Percentiles rank a stretch among this genome's conserved stretches.
phyloP scores from a whole-genome alignment of 2,113 vertebrate genomes.

The Stegastes partitus region DNA sequence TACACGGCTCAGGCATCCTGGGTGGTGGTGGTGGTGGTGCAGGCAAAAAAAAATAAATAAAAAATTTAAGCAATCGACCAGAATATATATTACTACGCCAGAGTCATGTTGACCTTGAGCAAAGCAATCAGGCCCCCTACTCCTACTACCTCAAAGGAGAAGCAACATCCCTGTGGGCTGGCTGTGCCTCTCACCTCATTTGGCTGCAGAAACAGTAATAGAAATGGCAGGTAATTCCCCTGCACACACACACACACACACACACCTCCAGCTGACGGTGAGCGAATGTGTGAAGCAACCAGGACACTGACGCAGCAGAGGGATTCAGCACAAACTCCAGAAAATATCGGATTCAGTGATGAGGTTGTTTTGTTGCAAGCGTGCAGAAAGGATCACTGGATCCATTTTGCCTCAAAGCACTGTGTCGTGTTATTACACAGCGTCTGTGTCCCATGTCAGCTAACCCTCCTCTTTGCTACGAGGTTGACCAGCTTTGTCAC shows the following conservation, averaged over 20 bases:
- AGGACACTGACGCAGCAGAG: conserved; percentile 40
- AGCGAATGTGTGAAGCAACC: conserved; percentile 54
- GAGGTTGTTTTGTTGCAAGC: conserved; percentile 19
- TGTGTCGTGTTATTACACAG: too few relatives aligned
- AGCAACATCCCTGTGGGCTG: conserved; percentile 64
- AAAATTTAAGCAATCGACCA: conserved; percentile 37
- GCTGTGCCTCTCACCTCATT: conserved; percentile 79
- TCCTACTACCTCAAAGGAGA: conserved; percentile 62
- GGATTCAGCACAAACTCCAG: conserved; percentile 36
- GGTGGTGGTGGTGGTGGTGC: neutral
- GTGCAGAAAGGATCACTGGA: neutral
- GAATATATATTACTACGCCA: conserved; percentile 66
- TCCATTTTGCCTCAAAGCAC: neutral
- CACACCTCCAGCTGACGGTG: conserved; percentile 43
- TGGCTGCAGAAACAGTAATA: conserved; percentile 75
- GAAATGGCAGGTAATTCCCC: conserved; percentile 71
- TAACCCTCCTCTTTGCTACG: neutral
- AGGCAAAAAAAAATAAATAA: neutral
- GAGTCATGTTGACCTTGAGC: conserved; percentile 81
- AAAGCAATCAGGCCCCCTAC: conserved; percentile 78
- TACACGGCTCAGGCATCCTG: conserved; percentile 38
- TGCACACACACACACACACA: neutral
- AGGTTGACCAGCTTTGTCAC: neutral
- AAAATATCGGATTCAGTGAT: conserved; percentile 34
- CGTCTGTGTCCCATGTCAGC: neutral